These are phyloP conservation scores for Mergus octosetaceus DNA, from an alignment of 2,797 vertebrate genomes.

Conservation along the genomic window DNA sequence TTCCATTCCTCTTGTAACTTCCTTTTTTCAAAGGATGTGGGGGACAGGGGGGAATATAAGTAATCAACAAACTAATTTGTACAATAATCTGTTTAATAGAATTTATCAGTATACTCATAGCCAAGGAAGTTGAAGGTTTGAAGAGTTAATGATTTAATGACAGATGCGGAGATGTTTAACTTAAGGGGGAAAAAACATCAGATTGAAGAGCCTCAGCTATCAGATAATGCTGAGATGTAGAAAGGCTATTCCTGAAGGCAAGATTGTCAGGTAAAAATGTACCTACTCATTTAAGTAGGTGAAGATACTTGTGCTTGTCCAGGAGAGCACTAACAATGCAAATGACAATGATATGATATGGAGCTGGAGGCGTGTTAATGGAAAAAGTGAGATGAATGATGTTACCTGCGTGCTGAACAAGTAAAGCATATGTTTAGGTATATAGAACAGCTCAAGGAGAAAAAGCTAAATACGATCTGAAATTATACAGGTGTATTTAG, in stretches of 20 bases:
- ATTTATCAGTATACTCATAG: neutral
- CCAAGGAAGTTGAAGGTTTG: neutral
- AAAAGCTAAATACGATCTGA: neutral
- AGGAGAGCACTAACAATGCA: neutral
- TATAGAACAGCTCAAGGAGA: neutral
- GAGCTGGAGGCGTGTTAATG: neutral
- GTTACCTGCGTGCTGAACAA: neutral
- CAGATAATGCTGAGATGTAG: neutral
- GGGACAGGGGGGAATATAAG: too few species aligned
- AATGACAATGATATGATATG: neutral
- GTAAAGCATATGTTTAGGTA: neutral
- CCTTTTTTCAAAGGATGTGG: neutral
- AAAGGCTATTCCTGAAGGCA: constrained; percentile 38
- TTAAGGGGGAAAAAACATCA: neutral
- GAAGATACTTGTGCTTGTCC: constrained; percentile 13
- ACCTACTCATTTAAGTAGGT: constrained; percentile 24
- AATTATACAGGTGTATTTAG: neutral
- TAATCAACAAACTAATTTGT: too few species aligned
- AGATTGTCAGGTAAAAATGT: constrained; percentile 24
- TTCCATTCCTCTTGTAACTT: neutral
- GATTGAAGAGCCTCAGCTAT: neutral
- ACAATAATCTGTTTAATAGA: neutral
- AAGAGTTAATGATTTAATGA: neutral
- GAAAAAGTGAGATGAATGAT: neutral
- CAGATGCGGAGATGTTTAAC: neutral